Conservation (phyloP, 2,797 vertebrate genomes). For the Furcifer pardalis region DNA sequence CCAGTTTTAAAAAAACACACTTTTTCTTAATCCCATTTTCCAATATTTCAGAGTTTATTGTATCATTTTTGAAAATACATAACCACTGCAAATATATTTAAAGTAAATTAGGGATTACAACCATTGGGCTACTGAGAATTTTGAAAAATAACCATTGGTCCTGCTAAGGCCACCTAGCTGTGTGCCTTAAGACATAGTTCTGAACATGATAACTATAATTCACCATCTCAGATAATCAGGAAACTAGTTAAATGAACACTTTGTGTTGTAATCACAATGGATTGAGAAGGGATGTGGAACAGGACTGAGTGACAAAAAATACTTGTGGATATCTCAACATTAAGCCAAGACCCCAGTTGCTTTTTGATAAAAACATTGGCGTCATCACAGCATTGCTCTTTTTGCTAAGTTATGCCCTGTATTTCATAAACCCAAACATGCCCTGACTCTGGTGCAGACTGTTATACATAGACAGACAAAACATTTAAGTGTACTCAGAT, state of each 20-base stretch:
- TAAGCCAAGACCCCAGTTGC: neutral
- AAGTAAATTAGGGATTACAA: too few species aligned
- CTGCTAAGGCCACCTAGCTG: too few species aligned
- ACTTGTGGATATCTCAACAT: neutral
- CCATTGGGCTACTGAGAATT: too few species aligned
- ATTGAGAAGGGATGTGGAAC: neutral
- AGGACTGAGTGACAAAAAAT: neutral
- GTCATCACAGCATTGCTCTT: neutral
- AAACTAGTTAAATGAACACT: neutral
- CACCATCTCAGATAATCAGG: neutral
- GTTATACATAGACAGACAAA: neutral
- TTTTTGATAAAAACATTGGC: neutral
- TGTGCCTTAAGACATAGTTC: neutral
- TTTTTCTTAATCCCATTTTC: too few species aligned
- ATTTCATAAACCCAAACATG: conserved; percentile 11
- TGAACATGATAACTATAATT: neutral
- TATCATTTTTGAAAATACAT: too few species aligned
- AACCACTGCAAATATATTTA: too few species aligned
- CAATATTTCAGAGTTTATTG: too few species aligned
- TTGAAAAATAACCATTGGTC: too few species aligned
- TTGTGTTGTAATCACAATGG: neutral
- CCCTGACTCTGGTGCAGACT: conserved; percentile 18
- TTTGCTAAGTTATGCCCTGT: neutral
- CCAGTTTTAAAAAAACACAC: too few species aligned
- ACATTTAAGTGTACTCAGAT: conserved; percentile 17